These are phyloP conservation scores for Heteromormyrus szaboi DNA, from an alignment of 2,797 vertebrate genomes.

Conservation along the genomic window DNA sequence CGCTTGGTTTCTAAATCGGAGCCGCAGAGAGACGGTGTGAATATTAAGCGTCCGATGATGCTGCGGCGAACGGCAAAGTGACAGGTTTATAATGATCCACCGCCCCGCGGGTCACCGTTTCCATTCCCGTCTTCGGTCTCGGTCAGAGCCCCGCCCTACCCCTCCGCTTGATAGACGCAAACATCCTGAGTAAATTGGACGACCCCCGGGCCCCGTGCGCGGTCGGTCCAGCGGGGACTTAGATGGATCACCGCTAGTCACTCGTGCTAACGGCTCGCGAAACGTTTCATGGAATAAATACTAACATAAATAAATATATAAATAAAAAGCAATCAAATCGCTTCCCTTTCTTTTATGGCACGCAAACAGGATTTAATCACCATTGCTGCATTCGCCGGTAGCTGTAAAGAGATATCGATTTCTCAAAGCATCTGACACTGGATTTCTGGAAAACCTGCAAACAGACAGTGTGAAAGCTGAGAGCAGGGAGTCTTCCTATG, in stretches of 20 bases:
- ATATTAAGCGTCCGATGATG: neutral
- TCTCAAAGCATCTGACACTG: neutral
- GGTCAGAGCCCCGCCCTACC: neutral
- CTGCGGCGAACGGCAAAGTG: neutral
- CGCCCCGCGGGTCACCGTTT: neutral
- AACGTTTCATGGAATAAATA: neutral
- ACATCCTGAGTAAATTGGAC: neutral
- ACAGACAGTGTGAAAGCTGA: neutral
- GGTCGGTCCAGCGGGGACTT: neutral
- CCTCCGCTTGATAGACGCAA: neutral
- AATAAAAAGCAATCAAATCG: neutral
- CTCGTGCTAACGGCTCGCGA: neutral
- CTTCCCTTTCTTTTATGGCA: neutral
- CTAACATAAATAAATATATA: neutral
- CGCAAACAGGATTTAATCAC: neutral
- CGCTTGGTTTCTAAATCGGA: neutral
- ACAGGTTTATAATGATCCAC: neutral
- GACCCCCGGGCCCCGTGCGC: neutral
- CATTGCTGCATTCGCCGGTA: neutral
- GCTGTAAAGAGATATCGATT: neutral
- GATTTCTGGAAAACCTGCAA: neutral
- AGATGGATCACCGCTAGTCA: neutral
- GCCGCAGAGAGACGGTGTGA: neutral
- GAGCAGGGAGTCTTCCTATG: neutral
- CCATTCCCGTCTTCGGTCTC: neutral